Conservation (phyloP, 64 coral and sea anemone genomes). For the Trachythela sp. region DNA sequence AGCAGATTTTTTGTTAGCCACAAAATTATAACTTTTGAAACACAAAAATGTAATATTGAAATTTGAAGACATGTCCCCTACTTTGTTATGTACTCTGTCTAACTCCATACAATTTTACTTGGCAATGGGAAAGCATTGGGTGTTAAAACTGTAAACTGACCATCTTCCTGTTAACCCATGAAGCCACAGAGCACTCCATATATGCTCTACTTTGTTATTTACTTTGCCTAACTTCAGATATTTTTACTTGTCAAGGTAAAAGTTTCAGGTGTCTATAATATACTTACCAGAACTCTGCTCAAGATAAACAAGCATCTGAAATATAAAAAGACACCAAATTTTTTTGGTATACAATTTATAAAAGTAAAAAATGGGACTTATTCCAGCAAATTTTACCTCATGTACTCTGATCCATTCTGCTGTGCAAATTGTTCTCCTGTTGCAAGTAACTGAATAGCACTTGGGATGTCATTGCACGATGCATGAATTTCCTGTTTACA, state of each 20-base stretch:
- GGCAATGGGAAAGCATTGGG: no score
- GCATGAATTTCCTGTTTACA: slow-evolving; percentile 70
- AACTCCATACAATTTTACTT: no score
- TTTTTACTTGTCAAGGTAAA: no score
- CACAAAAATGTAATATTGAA: no score
- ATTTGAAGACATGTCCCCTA: no score
- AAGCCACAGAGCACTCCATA: no score
- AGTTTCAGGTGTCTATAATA: neutral
- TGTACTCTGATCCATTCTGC: slow-evolving; percentile 89
- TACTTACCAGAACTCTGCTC: slow-evolving; percentile 70
- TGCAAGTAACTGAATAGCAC: slow-evolving; percentile 69
- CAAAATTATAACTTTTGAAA: neutral
- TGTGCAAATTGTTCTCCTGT: slow-evolving; percentile 89
- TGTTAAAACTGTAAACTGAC: no score
- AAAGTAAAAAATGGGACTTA: neutral
- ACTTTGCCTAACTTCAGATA: no score
- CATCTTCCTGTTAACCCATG: no score
- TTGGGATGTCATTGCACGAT: slow-evolving; percentile 60
- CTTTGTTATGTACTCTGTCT: no score
- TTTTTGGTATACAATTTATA: neutral
- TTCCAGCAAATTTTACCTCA: slow-evolving; percentile 53
- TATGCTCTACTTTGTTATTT: no score
- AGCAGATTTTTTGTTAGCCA: no score
- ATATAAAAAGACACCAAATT: slow-evolving; percentile 10
- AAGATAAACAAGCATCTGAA: slow-evolving; percentile 76